Evolutionary conservation across 2,113 vertebrate genomes (phyloP).

Genomic region (Dicerorhinus sumatrensis): DNA sequence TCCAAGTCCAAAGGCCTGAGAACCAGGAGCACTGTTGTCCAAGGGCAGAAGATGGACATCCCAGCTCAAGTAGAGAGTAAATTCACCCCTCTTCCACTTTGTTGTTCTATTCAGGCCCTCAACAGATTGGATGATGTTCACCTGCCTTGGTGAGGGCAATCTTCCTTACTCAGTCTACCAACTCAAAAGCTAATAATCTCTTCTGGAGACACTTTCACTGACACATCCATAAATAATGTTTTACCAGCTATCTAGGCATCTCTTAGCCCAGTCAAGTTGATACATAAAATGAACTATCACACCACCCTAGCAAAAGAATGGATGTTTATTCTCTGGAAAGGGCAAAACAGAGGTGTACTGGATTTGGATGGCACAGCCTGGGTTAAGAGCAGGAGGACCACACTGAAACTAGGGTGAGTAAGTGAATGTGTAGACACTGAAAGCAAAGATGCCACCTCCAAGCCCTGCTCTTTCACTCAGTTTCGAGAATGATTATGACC

Average conservation of each 20-base stretch:
- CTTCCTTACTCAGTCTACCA: neutral
- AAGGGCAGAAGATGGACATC: neutral
- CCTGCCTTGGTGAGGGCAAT: neutral
- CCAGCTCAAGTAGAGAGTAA: neutral
- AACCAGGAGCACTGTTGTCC: neutral
- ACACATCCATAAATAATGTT: neutral
- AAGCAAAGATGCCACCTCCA: neutral
- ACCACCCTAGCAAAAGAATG: neutral
- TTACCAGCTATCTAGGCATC: neutral
- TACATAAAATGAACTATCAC: neutral
- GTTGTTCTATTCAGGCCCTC: neutral
- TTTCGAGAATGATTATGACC: neutral
- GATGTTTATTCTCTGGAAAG: neutral
- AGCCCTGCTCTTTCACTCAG: neutral
- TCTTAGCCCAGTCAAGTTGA: neutral
- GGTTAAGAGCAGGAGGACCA: neutral
- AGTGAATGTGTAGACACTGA: neutral
- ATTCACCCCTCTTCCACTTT: neutral
- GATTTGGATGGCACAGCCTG: neutral
- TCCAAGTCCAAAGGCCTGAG: neutral
- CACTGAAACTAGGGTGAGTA: neutral
- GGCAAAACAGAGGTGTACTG: neutral
- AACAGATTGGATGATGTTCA: neutral
- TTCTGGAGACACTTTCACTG: neutral
- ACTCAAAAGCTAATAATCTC: neutral